Base-by-base conservation (phyloP, 1,140 invertebrate species). In the Atta texana region DNA sequence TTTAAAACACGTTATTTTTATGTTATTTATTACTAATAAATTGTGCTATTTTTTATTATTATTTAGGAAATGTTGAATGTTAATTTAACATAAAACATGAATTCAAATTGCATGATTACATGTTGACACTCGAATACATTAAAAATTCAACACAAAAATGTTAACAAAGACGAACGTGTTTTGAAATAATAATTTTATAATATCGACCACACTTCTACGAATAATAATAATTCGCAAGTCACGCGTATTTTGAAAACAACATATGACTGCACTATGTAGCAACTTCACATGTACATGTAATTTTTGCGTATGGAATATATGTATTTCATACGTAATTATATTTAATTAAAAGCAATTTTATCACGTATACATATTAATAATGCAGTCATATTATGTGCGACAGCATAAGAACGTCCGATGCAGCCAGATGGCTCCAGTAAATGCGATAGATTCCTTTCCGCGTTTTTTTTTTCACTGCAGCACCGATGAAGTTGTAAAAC, bases 401-500 rank as follows among this genome's bases (percentile, higher is more conserved):
- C 7, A 8, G 16, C 64, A 21, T n/a, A 8, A 21, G 16, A 81
- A 72, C 44, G 66, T 82, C 49, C 16, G 49, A 1, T 3, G 39
- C 69, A 31, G 12, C 68, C 68, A 82, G 80, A 82, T 82, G 80
- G 55, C 55, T 39, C 21, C 10, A 2, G 51, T 12, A 57, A 77
- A 57, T 34, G 72, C 81, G 80, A 90, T 87, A 75, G 85, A 87
- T 84, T 87, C 81, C 68, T 81, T 72, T 34, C 16, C 18, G 2
- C 14, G 12, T 57, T 28, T 69, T 63, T 57, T 28, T 69, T 63
- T 78, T 66, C 55, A 44, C n/a, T 24, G 51, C 49, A 14, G 8
- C 24, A 10, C 16, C 88, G 64, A 88, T 77, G 59, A 77, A 88
- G 81, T 74, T 82, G 49, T 61, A 74, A 82, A 90, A 88, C 44